Base-by-base conservation (phyloP, 2,797 vertebrate genomes). In the Hypotaenidia philippensis region DNA sequence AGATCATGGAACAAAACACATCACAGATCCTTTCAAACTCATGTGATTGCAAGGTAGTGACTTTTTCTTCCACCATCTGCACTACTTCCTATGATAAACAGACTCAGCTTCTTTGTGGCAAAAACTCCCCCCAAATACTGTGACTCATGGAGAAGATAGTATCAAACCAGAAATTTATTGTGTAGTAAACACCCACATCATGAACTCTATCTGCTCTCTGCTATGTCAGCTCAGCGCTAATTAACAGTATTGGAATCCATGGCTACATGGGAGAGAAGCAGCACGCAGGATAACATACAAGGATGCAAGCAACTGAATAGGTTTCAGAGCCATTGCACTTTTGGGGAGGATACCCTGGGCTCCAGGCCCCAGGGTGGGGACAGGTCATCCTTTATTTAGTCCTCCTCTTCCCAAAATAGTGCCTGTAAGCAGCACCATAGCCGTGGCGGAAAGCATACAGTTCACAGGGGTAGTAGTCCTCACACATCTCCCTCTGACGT, bases 401-500 rank as follows among this genome's bases (percentile, higher is more conserved):
- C 17, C 96, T 96, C 50, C 83, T 96, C 89, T 94, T 49, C 25
- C 94, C 96, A 45, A 99, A 99, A 81, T 98, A 99, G 89, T 96
- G 98, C 71, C 97, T 98, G 90, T 99, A 99, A 95, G 99, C 99
- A 66, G 97, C 95, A 13, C 96, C 91, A 53, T 97, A 98, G 31
- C 99, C 99, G 1, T 98, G 92, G 88, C 71, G 92, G 19, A 86
- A 83, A 40, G 99, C 99, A 0, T 98, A 98, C 77, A 80, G 83
- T 57, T 99, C 98, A 2, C 99, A 99, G 6, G 98, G 98, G 9
- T 92, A 94, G 93, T 97, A 98, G 87, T 99, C 98, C 88, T 99
- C 99, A 0, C 99, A 99, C 69, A 95, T 98, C 98, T 99, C 99
- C 13, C 98, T 97, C 61, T 98, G 98, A 14, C 87, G 82, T 97